Percentiles rank a stretch among this genome's conserved stretches.
Evolutionary conservation across 2,113 vertebrate species (phyloP).

Genomic region (Irena cyanogastra): DNA sequence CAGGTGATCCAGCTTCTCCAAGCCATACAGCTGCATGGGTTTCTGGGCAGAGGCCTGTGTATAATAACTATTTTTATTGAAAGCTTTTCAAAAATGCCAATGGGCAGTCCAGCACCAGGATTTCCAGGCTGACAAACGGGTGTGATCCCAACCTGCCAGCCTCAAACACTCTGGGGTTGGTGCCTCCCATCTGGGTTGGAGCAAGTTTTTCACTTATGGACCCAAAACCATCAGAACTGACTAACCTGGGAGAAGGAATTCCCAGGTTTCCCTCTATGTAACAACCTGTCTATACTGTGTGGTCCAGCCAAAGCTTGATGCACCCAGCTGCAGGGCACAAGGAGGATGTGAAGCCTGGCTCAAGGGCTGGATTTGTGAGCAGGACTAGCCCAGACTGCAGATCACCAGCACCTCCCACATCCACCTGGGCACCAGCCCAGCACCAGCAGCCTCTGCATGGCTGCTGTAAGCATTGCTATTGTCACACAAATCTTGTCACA

Average conservation of each 20-base stretch:
- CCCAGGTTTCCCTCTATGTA: neutral
- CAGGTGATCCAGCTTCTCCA: neutral
- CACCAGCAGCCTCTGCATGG: neutral
- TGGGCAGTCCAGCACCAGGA: neutral
- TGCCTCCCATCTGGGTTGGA: neutral
- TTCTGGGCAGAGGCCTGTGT: neutral
- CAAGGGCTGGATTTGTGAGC: neutral
- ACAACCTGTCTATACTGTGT: fast-evolving
- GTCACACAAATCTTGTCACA: neutral
- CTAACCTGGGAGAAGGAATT: neutral
- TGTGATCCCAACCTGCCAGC: neutral
- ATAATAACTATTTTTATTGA: neutral
- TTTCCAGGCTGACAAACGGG: neutral
- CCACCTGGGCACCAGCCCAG: neutral
- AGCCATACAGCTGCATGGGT: neutral
- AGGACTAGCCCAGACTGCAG: neutral
- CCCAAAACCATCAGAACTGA: neutral
- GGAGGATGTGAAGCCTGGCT: neutral
- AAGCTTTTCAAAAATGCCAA: neutral
- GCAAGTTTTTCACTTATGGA: neutral
- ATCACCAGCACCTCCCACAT: neutral
- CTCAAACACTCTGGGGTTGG: fast-evolving
- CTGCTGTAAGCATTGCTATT: neutral
- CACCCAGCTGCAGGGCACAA: neutral
- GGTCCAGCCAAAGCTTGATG: neutral